Percentiles rank a stretch among this genome's conserved stretches.
Evolutionary conservation across 2,113 vertebrate species (phyloP).

Genomic region (Sylvicapra grimmia): DNA sequence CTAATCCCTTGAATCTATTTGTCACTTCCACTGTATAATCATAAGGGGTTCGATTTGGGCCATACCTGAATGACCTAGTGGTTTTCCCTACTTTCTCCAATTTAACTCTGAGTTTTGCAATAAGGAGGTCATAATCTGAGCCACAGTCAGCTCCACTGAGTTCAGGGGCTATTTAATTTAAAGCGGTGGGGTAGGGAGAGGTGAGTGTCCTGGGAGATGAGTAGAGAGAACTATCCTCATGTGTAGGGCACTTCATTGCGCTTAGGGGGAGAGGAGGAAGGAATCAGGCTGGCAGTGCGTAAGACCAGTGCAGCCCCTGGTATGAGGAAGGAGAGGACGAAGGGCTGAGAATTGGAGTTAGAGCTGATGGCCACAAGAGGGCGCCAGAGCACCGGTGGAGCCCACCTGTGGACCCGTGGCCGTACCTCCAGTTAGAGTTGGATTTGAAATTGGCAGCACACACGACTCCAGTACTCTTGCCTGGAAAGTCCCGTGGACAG

Average conservation of each 20-base stretch:
- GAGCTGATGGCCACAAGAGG: not conserved
- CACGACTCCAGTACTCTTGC: too few species aligned
- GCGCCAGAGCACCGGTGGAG: not conserved
- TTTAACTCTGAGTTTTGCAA: not conserved
- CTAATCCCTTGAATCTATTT: not conserved
- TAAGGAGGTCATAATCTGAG: not conserved
- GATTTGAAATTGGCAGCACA: not conserved
- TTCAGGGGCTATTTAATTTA: not conserved
- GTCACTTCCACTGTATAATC: not conserved
- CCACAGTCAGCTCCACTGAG: not conserved
- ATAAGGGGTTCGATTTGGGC: not conserved
- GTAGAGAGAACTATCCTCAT: not conserved
- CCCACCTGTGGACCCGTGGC: not conserved
- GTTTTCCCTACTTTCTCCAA: not conserved
- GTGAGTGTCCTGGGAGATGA: not conserved
- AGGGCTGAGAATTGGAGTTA: not conserved
- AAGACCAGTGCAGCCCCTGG: not conserved
- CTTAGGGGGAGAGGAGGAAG: not conserved
- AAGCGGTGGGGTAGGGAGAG: not conserved
- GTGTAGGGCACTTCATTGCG: not conserved
- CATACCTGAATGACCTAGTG: not conserved
- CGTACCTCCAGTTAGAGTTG: not conserved
- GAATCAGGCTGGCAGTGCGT: not conserved
- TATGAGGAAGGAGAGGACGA: not conserved
- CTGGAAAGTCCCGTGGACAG: too few species aligned